Conservation (phyloP, 2,888 invertebrate genomes). For the Sphaeridia pumilis region DNA sequence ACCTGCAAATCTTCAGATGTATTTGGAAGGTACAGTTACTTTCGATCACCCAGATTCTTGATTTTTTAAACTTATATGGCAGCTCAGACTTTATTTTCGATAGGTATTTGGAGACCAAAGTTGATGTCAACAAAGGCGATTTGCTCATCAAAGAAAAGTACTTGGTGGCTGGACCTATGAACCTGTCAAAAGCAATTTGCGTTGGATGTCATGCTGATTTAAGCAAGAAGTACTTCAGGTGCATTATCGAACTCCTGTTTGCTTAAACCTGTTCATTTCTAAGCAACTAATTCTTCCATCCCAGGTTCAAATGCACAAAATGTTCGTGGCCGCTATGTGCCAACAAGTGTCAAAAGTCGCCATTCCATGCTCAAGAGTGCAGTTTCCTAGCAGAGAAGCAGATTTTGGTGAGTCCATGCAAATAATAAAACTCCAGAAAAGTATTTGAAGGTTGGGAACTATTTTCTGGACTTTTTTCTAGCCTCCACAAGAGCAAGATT, state of each 20-base stretch:
- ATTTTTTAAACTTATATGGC: background rate
- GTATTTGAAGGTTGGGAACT: background rate
- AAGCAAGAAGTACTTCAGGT: constrained; percentile 39
- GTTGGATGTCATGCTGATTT: constrained; percentile 37
- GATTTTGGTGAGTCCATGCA: constrained; percentile 18
- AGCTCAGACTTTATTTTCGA: background rate
- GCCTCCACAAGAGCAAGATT: constrained; percentile 14
- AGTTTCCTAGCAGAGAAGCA: constrained; percentile 28
- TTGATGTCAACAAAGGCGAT: constrained; percentile 23
- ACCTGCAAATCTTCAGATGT: constrained; percentile 24
- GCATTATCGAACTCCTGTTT: background rate
- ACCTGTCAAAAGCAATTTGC: constrained; percentile 34
- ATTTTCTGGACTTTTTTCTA: background rate
- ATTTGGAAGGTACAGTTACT: constrained; percentile 22
- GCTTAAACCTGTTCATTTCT: background rate
- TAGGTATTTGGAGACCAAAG: constrained; percentile 26
- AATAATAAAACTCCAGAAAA: background rate
- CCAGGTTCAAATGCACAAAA: constrained; percentile 23
- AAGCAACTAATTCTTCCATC: background rate
- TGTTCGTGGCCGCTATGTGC: constrained; percentile 37
- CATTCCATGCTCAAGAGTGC: constrained; percentile 33
- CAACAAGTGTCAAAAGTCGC: constrained; percentile 33
- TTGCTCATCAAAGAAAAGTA: constrained; percentile 37
- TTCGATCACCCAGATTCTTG: background rate
- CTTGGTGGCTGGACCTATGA: constrained; percentile 34